Conservation (phyloP, 2,113 vertebrate species). For the Morone saxatilis region DNA sequence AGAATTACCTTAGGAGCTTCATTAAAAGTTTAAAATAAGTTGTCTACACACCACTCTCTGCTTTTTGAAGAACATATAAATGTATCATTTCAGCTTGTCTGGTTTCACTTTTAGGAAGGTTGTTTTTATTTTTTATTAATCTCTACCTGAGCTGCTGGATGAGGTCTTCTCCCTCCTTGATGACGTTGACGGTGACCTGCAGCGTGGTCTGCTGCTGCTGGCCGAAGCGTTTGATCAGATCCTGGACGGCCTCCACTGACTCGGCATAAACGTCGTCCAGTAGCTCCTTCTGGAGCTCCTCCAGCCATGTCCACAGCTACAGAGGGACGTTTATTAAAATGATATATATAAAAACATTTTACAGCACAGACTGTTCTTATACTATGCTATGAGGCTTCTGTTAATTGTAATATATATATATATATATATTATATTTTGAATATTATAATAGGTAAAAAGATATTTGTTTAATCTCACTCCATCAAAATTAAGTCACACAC, state of each 20-base stretch:
- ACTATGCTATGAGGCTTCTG: neutral
- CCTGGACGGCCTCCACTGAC: constrained; percentile 98
- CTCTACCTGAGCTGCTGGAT: constrained; percentile 97
- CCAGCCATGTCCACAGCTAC: constrained; percentile 98
- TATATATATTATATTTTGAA: no score
- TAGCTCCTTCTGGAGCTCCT: constrained; percentile 98
- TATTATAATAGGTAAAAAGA: no score
- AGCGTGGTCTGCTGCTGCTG: constrained; percentile 98
- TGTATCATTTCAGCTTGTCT: neutral
- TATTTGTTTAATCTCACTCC: neutral
- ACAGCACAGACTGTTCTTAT: neutral
- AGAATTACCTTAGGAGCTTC: neutral
- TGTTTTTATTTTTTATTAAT: neutral
- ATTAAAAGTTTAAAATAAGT: neutral
- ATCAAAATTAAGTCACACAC: neutral
- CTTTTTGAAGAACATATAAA: neutral
- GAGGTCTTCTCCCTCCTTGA: constrained; percentile 98
- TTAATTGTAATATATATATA: neutral
- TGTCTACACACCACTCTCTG: neutral
- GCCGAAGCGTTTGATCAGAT: constrained; percentile 97
- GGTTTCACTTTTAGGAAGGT: neutral
- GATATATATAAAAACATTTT: no score
- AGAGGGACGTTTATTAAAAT: neutral
- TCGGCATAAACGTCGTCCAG: constrained; percentile 98
- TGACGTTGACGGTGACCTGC: constrained; percentile 98